These are phyloP conservation scores for Muraenolepis orangiensis DNA, from an alignment of 2,797 vertebrate species.

Conservation along the genomic window DNA sequence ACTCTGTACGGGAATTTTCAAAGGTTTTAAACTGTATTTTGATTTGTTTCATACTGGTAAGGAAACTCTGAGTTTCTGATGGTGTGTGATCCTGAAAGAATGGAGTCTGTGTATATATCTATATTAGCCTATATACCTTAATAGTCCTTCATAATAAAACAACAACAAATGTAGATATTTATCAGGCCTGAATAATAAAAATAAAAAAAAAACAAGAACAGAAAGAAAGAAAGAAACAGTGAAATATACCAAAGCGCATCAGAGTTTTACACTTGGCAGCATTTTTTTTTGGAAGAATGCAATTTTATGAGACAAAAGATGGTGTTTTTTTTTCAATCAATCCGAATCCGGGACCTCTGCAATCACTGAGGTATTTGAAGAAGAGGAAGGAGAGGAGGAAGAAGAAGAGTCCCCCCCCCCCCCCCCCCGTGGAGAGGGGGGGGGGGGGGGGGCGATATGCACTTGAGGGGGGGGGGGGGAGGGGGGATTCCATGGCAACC, in stretches of 20 bases:
- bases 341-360: conserved; percentile 70
- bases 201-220: conserved; percentile 51
- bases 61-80: conserved; percentile 65
- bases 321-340: conserved; percentile 71
- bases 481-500: conserved; percentile 68
- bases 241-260: conserved; percentile 79
- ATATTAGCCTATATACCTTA: conserved; percentile 57
- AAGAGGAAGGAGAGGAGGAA: conserved; percentile 33
- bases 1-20: conserved; percentile 37
- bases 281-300: conserved; percentile 63
- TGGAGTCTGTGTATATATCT: conserved; percentile 55
- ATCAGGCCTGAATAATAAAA: conserved; percentile 70
- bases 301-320: conserved; percentile 59
- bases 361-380: conserved; percentile 64
- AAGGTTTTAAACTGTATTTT: conserved; percentile 25
- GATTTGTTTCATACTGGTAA: conserved; percentile 54
- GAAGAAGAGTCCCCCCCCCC: too few relatives aligned
- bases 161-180: conserved; percentile 73
- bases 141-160: conserved; percentile 54
- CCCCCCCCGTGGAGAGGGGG: too few relatives aligned
- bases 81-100: conserved; percentile 59
- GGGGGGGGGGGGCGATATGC: conserved; percentile 57
- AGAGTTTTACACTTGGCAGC: conserved; percentile 65
- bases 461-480: conserved; percentile 75
- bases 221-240: conserved; percentile 31